These are phyloP conservation scores for Pelochelys cantorii DNA, from an alignment of 2,797 vertebrate genomes.

Conservation along the genomic window DNA sequence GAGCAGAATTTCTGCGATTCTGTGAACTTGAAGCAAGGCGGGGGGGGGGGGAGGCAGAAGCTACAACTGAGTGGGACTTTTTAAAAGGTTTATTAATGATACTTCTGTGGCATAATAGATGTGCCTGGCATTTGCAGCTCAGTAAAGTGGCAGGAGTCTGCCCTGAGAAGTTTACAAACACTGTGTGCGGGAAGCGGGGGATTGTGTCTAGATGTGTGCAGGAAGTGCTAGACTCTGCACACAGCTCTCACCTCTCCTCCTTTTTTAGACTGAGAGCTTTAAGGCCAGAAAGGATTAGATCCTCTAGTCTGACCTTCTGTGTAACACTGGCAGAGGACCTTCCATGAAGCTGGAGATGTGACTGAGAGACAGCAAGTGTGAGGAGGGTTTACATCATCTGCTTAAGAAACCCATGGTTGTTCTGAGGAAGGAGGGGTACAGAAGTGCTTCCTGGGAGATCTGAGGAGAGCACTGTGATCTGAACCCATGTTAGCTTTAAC, in stretches of 20 bases:
- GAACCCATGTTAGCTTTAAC: no score
- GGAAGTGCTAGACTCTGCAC: not conserved
- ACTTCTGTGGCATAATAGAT: not conserved
- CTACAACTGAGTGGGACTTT: not conserved
- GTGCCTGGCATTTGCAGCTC: not conserved
- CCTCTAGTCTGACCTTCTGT: not conserved
- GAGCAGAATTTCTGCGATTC: not conserved
- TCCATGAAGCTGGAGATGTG: no score
- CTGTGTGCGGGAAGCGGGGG: not conserved
- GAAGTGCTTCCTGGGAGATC: no score
- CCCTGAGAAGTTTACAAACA: not conserved
- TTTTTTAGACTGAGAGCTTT: not conserved
- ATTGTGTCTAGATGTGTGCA: not conserved
- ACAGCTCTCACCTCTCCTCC: not conserved
- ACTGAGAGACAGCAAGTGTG: no score
- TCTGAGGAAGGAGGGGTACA: no score
- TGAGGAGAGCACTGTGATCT: no score
- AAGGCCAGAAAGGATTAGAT: not conserved
- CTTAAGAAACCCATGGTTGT: no score
- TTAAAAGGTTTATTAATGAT: not conserved
- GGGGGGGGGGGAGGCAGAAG: not conserved
- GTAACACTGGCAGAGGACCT: no score
- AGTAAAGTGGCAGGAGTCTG: not conserved
- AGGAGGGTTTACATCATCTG: no score
- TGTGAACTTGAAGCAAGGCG: not conserved